Conservation (phyloP, 1,140 invertebrate species). For the Contarinia nasturtii region DNA sequence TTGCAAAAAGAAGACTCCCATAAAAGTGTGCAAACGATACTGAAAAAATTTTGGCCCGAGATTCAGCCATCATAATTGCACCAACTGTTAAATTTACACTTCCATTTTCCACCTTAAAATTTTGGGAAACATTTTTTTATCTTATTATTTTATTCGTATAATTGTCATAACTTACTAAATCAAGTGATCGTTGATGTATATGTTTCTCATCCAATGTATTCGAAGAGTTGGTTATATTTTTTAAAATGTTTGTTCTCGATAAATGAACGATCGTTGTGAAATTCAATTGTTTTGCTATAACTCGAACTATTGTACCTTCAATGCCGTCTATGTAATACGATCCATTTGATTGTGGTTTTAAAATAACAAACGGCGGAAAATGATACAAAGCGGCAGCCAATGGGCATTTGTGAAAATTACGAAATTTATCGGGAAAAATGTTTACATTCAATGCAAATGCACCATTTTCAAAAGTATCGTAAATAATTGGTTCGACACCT, state of each 20-base stretch:
- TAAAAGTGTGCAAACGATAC: background rate
- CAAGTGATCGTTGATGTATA: background rate
- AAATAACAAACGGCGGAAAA: background rate
- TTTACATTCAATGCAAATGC: background rate
- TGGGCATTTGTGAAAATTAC: slow-evolving; percentile 1
- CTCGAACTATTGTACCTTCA: background rate
- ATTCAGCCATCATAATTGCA: background rate
- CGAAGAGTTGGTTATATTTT: background rate
- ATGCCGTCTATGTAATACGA: background rate
- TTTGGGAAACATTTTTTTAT: background rate
- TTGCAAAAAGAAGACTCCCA: background rate
- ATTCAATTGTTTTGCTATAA: background rate
- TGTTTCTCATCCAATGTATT: background rate
- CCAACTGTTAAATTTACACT: background rate
- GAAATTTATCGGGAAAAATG: slow-evolving; percentile 1
- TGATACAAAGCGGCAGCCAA: background rate
- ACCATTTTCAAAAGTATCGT: background rate
- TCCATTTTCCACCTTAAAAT: background rate
- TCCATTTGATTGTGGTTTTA: background rate
- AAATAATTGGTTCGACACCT: background rate
- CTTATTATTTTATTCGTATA: background rate
- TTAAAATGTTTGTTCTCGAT: background rate
- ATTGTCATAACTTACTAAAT: background rate
- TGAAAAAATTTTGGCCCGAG: background rate
- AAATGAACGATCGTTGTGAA: background rate